Conservation (phyloP, 2,888 invertebrate species). For the Drosophila flavopinicola region DNA sequence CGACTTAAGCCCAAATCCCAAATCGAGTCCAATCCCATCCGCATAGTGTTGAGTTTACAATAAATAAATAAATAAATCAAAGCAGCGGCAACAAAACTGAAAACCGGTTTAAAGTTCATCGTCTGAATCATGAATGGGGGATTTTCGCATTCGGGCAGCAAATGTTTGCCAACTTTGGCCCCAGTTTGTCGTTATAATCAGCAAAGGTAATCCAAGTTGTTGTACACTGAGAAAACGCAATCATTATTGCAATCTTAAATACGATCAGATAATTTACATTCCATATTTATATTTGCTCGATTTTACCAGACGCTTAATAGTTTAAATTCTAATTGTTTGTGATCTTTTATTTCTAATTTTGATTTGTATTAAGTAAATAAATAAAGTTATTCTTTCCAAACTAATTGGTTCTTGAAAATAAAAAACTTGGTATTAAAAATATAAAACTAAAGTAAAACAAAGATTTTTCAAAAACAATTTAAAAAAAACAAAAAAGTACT, state of each 20-base stretch:
- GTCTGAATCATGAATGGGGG: constrained; percentile 8
- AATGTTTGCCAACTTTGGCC: constrained; percentile 18
- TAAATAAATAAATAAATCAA: constrained; percentile 1
- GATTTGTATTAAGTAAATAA: no score
- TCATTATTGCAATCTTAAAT: neutral
- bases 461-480: no score
- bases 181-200: neutral
- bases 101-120: constrained; percentile 15
- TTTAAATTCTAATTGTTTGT: no score
- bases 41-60: neutral
- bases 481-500: no score
- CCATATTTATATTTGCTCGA: no score
- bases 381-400: no score
- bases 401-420: no score
- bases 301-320: no score
- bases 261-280: no score
- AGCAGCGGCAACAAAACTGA: neutral
- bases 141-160: constrained; percentile 12
- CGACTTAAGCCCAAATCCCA: neutral
- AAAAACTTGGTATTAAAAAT: no score
- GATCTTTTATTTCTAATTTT: no score
- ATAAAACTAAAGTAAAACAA: no score
- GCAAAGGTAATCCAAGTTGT: constrained; percentile 8
- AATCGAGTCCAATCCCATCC: constrained; percentile 7
- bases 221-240: neutral